Base-by-base conservation (phyloP, 53 echinoderm and acorn worm genomes). In the Henricia sp. region DNA sequence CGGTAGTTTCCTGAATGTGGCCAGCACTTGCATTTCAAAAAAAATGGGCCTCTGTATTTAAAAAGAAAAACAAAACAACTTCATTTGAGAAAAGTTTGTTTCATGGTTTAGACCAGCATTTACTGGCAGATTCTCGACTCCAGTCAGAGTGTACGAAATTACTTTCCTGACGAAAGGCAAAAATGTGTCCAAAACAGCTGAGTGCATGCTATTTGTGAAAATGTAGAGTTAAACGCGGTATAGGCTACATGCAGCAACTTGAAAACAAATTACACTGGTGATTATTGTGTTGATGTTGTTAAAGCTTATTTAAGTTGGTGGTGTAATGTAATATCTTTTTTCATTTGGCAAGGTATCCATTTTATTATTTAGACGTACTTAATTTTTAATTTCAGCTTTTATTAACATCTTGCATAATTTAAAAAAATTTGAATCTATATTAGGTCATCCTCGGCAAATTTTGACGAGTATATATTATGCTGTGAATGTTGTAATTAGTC, bases 291-390 rank as follows among this genome's bases (percentile, higher is more conserved):
- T 73, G 32, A 72, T 46, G 9, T n/a, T n/a, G n/a, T 3, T 6
- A 33, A 77, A 23, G 42, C 20, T 21, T 46, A 63, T 48, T 64
- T 80, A 62, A 80, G 62, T 60, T 63, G 43, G 29, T 43, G 33
- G 48, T 62, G 12, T 80, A 37, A 20, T 58, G 29, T 77, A 68
- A 68, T 68, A 25, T n/a, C n/a, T 33, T 75, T 13, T 44, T 63
- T 77, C 3, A 60, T 17, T 80, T 44, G 80, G 80, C 80, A 80
- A 80, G 80, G 80, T 80, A 77, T 26, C 60, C 77, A 72, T 3
- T 11, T 42, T 60, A 43, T 41, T 25, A 21, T 48, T 44, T 44
- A 44, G 6, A 44, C 6, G 33, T 23, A 30, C 17, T 26, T 23
- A 8, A 24, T 13, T 29, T 60, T 32, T 41, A 20, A 77, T 41